Evolutionary conservation across 2,797 vertebrate species (phyloP).

Genomic region (Melanotaenia trifasciata): DNA sequence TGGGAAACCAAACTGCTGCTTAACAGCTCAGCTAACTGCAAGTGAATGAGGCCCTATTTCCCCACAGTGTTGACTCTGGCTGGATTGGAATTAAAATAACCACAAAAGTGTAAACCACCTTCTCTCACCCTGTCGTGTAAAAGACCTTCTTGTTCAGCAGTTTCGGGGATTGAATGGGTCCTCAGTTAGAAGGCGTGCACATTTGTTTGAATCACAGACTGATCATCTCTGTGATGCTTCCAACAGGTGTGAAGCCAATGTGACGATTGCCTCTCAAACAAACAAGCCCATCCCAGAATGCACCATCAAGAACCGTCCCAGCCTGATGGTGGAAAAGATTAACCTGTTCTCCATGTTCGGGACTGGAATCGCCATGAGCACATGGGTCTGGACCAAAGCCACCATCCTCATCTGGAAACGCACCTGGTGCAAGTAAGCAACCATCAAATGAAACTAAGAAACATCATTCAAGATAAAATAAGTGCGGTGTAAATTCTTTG

Average conservation of each 20-base stretch:
- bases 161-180: conserved; percentile 26
- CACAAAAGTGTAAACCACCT: conserved; percentile 62
- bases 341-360: conserved; percentile 99
- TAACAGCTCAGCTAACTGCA: conserved; percentile 31
- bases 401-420: conserved; percentile 98
- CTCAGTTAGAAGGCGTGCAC: conserved; percentile 6
- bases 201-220: neutral
- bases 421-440: conserved; percentile 94
- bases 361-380: conserved; percentile 97
- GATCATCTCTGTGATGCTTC: conserved; percentile 22
- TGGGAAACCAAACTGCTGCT: conserved; percentile 40
- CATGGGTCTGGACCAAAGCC: conserved; percentile 99
- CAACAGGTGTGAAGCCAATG: conserved; percentile 94
- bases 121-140: conserved; percentile 31
- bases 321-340: conserved; percentile 97
- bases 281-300: conserved; percentile 97
- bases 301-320: conserved; percentile 96
- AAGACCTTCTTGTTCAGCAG: conserved; percentile 44
- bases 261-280: conserved; percentile 94
- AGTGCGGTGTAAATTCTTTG: neutral
- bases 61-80: conserved; percentile 62
- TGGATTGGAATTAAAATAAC: conserved; percentile 49
- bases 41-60: conserved; percentile 53
- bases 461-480: neutral
- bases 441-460: neutral